These are phyloP conservation scores for Bemisia tabaci DNA, from an alignment of 1,140 invertebrate species.

Conservation along the genomic window DNA sequence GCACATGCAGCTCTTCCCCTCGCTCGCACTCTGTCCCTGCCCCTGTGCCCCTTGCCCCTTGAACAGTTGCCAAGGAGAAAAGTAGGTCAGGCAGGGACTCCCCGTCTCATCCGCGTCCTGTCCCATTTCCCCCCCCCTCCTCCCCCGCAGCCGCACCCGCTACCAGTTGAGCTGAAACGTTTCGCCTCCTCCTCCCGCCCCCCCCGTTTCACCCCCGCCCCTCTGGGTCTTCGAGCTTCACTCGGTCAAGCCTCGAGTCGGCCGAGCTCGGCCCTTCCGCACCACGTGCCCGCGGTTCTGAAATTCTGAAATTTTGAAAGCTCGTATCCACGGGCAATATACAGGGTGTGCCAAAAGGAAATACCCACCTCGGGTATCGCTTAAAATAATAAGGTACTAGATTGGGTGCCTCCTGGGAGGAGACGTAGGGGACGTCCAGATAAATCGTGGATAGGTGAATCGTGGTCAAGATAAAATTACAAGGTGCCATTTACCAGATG, in stretches of 20 bases:
- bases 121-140: conserved; percentile 14
- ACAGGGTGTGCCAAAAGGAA: no score
- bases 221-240: neutral
- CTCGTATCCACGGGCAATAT: no score
- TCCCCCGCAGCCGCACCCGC: conserved; percentile 7
- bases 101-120: conserved; percentile 20
- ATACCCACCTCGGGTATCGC: no score
- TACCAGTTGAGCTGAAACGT: neutral
- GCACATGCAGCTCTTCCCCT: conserved; percentile 9
- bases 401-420: no score
- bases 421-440: no score
- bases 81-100: conserved; percentile 9
- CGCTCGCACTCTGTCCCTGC: conserved; percentile 7
- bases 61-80: conserved; percentile 16
- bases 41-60: conserved; percentile 17
- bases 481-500: no score
- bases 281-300: conserved; percentile 17
- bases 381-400: no score
- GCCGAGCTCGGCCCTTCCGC: conserved; percentile 7
- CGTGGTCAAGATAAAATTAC: no score
- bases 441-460: no score
- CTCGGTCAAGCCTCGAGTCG: neutral
- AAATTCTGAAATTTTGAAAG: no score
- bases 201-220: neutral
- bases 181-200: neutral